Evolutionary conservation across 2,113 vertebrate genomes (phyloP), one percentile per base, ranked within the genome.

Genomic region (Sander vitreus): DNA sequence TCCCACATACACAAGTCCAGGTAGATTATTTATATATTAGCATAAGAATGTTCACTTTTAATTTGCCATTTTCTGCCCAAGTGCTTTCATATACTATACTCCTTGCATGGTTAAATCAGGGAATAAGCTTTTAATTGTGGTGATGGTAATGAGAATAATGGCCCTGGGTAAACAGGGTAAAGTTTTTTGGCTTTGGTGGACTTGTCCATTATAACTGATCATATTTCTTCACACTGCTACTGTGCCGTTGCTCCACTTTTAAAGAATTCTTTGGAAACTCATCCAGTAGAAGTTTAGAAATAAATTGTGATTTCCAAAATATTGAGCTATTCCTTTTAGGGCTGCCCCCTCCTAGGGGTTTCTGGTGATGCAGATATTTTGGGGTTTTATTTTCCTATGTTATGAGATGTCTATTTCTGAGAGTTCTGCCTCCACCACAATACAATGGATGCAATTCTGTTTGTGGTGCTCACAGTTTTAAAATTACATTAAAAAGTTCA

Each of bases 11-110:
- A 62, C 80, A 78, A 0, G 53, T 19, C 12, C 87, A 93, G 88
- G 91, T 91, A 90, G 77, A 88, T 88, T 89, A 89, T 90, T 89
- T 88, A 87, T 83, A 76, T 88, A 93, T 94, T 91, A 88, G 86
- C 91, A 89, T 91, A 90, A 86, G 83, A 92, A 88, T 91, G 90
- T 91, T 93, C 81, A 88, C 62, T 92, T 94, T 91, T 93, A 91
- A 92, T 92, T 89, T 91, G 72, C 85, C 86, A 93, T 94, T 93
- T 94, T 94, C 88, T 93, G 93, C 91, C 78, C 88, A 93, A 90
- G 76, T 88, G 91, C 87, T 67, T 77, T 76, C 71, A 67, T 76
- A 85, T 89, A 76, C 77, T 85, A 27, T 83, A 60, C 47, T 84
- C 18, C 30, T 53, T 89, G 90, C 91, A 89, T 92, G 93, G 84